Evolutionary conservation across 2,888 invertebrate genomes (phyloP).

Genomic region (Callinectes sapidus): DNA sequence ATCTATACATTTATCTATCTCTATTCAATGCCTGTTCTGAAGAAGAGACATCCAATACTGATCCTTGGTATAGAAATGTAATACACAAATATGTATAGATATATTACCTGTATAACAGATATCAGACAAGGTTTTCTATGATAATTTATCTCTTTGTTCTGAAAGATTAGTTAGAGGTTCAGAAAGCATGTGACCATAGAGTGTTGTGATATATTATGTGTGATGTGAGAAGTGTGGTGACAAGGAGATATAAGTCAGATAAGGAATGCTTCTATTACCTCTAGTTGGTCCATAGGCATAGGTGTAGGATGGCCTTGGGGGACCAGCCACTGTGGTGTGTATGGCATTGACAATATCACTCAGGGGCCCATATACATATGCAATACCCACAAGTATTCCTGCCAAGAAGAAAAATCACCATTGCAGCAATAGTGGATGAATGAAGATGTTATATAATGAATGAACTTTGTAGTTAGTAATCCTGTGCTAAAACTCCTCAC

Average conservation of each 20-base stretch:
- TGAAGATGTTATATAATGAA: not conserved
- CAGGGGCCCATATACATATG: conserved; percentile 52
- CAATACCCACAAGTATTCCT: conserved; percentile 59
- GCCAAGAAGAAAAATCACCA: not conserved
- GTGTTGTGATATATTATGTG: too few species aligned
- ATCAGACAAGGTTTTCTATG: too few species aligned
- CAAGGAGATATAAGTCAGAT: not conserved
- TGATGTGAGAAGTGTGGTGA: too few species aligned
- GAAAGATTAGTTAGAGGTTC: too few species aligned
- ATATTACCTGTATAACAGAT: too few species aligned
- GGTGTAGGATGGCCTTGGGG: conserved; percentile 33
- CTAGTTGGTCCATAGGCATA: conserved; percentile 3
- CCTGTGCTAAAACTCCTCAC: not conserved
- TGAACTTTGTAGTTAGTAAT: not conserved
- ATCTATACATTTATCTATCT: too few species aligned
- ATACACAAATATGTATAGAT: too few species aligned
- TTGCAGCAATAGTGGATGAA: not conserved
- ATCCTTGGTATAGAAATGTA: too few species aligned
- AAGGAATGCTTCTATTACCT: not conserved
- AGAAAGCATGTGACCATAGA: too few species aligned
- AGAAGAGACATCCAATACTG: too few species aligned
- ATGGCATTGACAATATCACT: conserved; percentile 22
- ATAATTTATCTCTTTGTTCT: too few species aligned
- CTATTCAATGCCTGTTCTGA: too few species aligned
- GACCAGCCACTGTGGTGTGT: not conserved